Base-by-base conservation (phyloP, 2,888 invertebrate genomes). In the Isoperla grammatica region DNA sequence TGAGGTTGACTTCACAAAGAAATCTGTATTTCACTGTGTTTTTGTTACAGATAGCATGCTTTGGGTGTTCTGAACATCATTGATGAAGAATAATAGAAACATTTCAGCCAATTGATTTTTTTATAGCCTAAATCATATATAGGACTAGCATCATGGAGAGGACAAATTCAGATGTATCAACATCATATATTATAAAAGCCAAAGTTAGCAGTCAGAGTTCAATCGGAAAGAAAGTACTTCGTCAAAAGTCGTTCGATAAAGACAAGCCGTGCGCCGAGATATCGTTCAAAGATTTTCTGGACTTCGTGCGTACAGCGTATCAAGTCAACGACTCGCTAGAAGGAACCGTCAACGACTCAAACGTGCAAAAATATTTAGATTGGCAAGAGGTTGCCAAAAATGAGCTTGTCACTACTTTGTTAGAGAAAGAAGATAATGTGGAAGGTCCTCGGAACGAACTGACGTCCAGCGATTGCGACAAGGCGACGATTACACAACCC, bases 281-380 rank as follows among this genome's bases (percentile, higher is more conserved):
- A 53, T 82, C 86, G 0, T 81, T 86, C 6, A 81, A 82, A 71
- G 83, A 84, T 67, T 87, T 87, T 69, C 81, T 87, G 67, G 85
- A 86, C 69, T 86, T 86, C 69, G 79, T 87, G 76, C 82, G 83
- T 71, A 85, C 85, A 6, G 86, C 87, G 0, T 87, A 87, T 72
- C 85, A 86, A 75, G 83, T 87, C 62, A 65, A 65, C 56, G 64
- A 67, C 61, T 61, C 66, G 20, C 57, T 67, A 37, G 66, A 66
- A 50, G 64, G 65, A 23, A 59, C 60, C n/a, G 50, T 60, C 15
- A 55, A 58, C 45, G 61, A 64, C 23, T 9, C 62, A 9, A 43
- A 53, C 42, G 61, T 66, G n/a, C 58, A 72, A 68, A 67, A 65
- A 58, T 23, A 72, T 68, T 68, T 66, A 73, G 43, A 70, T 68